Evolutionary conservation across 2,888 invertebrate species (phyloP), one percentile per base, ranked within the genome.

Genomic region (Agrochola lota): DNA sequence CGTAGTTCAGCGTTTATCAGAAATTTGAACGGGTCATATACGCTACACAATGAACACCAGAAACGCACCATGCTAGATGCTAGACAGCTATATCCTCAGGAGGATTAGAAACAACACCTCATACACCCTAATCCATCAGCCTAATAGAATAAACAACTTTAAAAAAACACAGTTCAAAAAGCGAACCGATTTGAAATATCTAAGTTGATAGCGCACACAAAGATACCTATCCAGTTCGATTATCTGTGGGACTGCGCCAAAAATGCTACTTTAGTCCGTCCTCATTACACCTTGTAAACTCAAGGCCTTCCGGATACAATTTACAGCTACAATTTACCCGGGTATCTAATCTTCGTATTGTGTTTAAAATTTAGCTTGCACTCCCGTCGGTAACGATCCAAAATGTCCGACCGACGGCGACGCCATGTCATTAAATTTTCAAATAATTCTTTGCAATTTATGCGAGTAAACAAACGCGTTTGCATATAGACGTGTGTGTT

Each of bases 391-490:
- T 78, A 69, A 78, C 82, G 78, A 68, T 72, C 20, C 64, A 70
- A 81, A 87, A 81, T 74, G 75, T 80, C 77, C 68, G 80, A 69
- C 79, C 63, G 64, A 80, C 72, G 76, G n/a, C 71, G 64, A 71
- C 77, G 81, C 76, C 74, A 81, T 78, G 63, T 78, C 83, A 87
- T 88, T 81, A 88, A 88, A 87, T 69, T 88, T 88, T 86, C 74
- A 89, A 74, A 84, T 83, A 80, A 87, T 88, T 83, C 74, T 81
- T 86, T 83, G 74, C 84, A 81, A 80, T 88, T 85, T 84, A 83
- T 78, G 81, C 57, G 83, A 79, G 86, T 86, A 89, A 87, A 89
- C 88, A 89, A 86, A 89, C 83, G 60, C 75, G 81, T 88, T 89
- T 86, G 72, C 83, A 83, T 83, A 83, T 71, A 84, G 74, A 81